Conservation (phyloP, 2,888 invertebrate species). For the Gryllus longicercus region DNA sequence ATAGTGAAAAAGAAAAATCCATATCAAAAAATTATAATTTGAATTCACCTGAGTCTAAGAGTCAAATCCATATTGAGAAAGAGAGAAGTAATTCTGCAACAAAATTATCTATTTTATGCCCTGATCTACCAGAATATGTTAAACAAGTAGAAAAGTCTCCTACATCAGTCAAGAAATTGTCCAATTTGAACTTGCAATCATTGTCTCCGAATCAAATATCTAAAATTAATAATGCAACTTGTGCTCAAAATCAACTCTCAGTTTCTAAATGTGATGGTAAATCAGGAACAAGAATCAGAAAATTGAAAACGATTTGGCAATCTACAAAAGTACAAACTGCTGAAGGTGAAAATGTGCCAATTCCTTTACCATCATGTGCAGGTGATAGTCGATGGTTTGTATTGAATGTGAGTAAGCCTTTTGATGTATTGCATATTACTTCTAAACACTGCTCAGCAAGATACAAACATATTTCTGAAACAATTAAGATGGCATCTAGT, state of each 20-base stretch:
- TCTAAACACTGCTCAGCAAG: constrained; percentile 55
- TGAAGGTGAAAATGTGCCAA: constrained; percentile 46
- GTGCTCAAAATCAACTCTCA: too few species aligned
- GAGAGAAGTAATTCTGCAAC: too few species aligned
- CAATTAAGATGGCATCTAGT: constrained; percentile 51
- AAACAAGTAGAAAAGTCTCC: too few species aligned
- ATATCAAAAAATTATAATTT: too few species aligned
- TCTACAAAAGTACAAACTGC: neutral
- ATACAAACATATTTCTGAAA: constrained; percentile 51
- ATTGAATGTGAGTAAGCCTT: constrained; percentile 55
- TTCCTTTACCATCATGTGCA: constrained; percentile 41
- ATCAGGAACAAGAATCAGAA: constrained; percentile 39
- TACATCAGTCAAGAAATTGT: too few species aligned
- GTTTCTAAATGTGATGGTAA: too few species aligned
- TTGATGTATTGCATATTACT: constrained; percentile 53
- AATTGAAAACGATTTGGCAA: constrained; percentile 20
- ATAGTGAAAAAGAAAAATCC: too few species aligned
- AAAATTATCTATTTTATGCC: too few species aligned
- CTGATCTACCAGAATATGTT: too few species aligned
- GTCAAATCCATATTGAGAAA: too few species aligned
- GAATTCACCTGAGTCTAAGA: too few species aligned
- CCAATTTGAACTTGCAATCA: too few species aligned
- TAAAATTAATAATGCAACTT: neutral
- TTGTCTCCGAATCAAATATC: neutral
- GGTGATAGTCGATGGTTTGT: constrained; percentile 54